Evolutionary conservation across 35 echinoderm and acorn worm genomes (phyloP), one percentile per base, ranked within the genome.

Genomic region (Eucidaris tribuloides): DNA sequence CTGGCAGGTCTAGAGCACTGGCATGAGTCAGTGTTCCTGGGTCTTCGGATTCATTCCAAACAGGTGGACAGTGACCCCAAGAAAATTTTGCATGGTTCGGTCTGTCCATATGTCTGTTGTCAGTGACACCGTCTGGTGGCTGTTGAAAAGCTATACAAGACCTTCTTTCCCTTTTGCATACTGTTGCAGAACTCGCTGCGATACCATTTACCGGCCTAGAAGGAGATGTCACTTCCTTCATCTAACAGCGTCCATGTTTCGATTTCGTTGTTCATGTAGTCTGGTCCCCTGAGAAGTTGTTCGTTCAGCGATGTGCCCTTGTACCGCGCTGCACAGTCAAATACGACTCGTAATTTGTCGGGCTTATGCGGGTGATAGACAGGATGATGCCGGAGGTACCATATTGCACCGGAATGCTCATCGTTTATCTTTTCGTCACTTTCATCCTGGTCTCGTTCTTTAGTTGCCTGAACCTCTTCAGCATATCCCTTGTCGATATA

Each of bases 401-500:
- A n/a, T n/a, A n/a, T n/a, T n/a, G n/a, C n/a, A n/a, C n/a, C n/a
- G n/a, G n/a, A n/a, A n/a, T n/a, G n/a, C n/a, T n/a, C n/a, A n/a
- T n/a, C n/a, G n/a, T n/a, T n/a, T n/a, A n/a, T n/a, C n/a, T n/a
- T n/a, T n/a, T n/a, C n/a, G n/a, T n/a, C n/a, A n/a, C n/a, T n/a
- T n/a, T n/a, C n/a, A n/a, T n/a, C n/a, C n/a, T n/a, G n/a, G n/a
- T n/a, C n/a, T n/a, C n/a, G n/a, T n/a, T n/a, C n/a, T n/a, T n/a
- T n/a, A n/a, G n/a, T n/a, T n/a, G n/a, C n/a, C n/a, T n/a, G n/a
- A 17, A 77, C 66, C 7, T 32, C 49, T 31, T 88, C 59, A 0
- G 77, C 86, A 11, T 48, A 82, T 34, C 86, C 81, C 20, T 83
- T 45, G 3, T 37, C 20, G 4, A 90, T 84, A 42, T 90, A 90